phyloP scores from a whole-genome alignment of 2,797 vertebrate species.

The Falco naumanni region DNA sequence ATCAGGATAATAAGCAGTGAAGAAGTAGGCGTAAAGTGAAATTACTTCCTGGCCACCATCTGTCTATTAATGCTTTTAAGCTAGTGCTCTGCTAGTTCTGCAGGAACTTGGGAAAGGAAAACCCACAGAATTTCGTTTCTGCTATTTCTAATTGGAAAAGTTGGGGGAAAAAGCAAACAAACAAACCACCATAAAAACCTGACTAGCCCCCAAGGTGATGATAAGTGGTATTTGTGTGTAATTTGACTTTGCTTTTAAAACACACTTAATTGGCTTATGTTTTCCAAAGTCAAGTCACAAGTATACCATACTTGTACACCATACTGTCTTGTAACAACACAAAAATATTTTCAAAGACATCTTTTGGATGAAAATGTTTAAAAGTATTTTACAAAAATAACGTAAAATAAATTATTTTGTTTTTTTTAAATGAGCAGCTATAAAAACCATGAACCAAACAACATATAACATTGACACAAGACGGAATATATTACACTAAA shows the following conservation, averaged over 20 bases:
- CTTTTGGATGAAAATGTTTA: neutral
- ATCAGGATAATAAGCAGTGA: neutral
- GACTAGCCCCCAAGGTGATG: no score
- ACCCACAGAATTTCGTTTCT: neutral
- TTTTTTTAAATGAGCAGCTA: neutral
- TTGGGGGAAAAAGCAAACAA: no score
- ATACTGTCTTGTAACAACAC: neutral
- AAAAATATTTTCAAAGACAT: neutral
- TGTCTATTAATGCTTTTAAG: neutral
- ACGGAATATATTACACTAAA: neutral
- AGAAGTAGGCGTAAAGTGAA: neutral
- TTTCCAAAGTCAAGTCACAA: neutral
- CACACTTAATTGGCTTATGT: neutral
- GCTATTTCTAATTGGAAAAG: neutral
- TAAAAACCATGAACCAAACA: neutral
- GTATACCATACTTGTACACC: neutral
- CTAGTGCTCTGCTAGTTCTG: neutral
- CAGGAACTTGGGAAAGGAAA: neutral
- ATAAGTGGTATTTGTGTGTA: neutral
- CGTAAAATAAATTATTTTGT: conserved; percentile 24
- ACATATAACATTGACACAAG: neutral
- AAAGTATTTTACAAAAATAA: conserved; percentile 32
- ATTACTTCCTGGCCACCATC: neutral
- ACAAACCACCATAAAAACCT: neutral
- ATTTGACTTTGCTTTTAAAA: neutral